Evolutionary conservation across 2,113 vertebrate species (phyloP), one percentile per base, ranked within the genome.

Genomic region (Aspidoscelis tigris): DNA sequence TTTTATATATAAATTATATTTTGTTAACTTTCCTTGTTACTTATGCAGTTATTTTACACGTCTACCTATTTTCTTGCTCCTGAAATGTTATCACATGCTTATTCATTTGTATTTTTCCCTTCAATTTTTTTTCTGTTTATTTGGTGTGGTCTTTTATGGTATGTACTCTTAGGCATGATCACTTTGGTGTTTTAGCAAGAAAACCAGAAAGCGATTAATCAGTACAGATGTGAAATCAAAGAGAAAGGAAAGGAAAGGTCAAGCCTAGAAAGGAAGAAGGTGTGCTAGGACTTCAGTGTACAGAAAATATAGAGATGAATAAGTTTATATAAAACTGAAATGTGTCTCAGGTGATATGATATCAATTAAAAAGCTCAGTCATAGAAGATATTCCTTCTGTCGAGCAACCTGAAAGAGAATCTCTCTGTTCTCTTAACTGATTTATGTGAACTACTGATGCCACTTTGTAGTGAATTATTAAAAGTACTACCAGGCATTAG

Each of bases 391-490:
- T 92, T 87, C 47, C 88, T 89, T 92, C 90, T 82, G 87, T 86
- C 92, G 94, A 85, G 90, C 85, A 92, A 88, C 81, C 58, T 87
- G 75, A 39, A 92, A 94, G 85, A 84, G 79, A 93, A 89, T 88
- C 91, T 85, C 91, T 95, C 88, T 88, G 78, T 93, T 89, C 92
- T 91, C 92, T 94, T 92, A 66, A 83, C 88, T 93, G 93, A 96
- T 93, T 91, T 93, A 90, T 88, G 83, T 76, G 92, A 93, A 90
- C 87, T 50, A 47, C 88, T 94, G 92, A 87, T 95, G 93, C 92
- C 93, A 92, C 93, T 95, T 94, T 91, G 85, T 88, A 95, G 93
- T 95, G 93, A 96, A 95, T 96, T 96, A 95, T 95, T 96, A 95
- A 95, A 92, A 90, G 91, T 86, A 86, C 93, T 22, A 91, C 88